Evolutionary conservation across 35 echinoderm and acorn worm genomes (phyloP), one percentile per base, ranked within the genome.

Genomic region (Ophioderma brevispina): DNA sequence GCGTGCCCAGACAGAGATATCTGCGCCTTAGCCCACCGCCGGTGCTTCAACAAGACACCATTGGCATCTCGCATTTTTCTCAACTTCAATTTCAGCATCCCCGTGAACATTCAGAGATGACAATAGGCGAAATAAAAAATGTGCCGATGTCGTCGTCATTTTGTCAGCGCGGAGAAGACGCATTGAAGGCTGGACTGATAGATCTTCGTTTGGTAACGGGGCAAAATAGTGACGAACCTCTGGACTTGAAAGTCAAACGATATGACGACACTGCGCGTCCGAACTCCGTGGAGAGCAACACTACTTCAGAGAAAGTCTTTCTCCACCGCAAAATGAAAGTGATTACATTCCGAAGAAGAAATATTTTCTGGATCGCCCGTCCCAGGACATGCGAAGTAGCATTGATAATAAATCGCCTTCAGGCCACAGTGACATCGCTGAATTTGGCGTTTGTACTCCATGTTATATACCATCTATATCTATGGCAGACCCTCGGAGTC

Each of bases 171-270:
- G 70, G 37, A 15, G 38, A 34, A 33, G 78, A 37, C 78, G 4
- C 32, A 36, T 46, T 46, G 41, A 46, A 46, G 17, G 41, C 41
- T 8, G 41, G 17, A 17, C 17, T 46, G 17, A 17, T 17, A 17
- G 17, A 17, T 46, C 4, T 46, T 46, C 41, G 41, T 46, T 17
- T 17, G 1, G 36, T 31, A 32, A 31, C 70, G 37, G 33, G 28
- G 39, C n/a, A n/a, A n/a, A n/a, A n/a, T n/a, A 41, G 34, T 18
- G 89, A 90, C 14, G 89, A 90, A 33, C 89, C 89, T 76, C 81
- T 90, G 18, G 40, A 90, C 77, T 35, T 90, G 31, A 81, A 90
- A 19, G 32, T 90, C 13, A 55, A 39, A 32, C 63, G 37, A 14
- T 30, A 40, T 15, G 75, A 41, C 33, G 36, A 11, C 6, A 1